Conservation (phyloP, 2,113 vertebrate species). For the Charadrius vociferus region DNA sequence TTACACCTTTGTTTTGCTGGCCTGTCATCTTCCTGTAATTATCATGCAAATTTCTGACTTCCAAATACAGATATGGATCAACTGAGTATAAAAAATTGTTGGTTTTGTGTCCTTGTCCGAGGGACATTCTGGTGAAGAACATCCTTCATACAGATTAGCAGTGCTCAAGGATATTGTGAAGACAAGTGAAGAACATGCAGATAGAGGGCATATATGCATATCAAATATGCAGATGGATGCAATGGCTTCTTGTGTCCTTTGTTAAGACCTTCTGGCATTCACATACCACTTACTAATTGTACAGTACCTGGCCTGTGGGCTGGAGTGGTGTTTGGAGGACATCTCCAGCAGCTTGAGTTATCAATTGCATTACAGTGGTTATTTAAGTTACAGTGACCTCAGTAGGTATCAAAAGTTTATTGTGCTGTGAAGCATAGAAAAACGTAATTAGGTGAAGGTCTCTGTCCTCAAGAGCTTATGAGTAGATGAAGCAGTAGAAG, state of each 20-base stretch:
- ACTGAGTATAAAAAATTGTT: not conserved
- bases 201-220: not conserved
- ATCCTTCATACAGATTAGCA: not conserved
- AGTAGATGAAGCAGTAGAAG: not conserved
- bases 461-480: not conserved
- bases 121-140: not conserved
- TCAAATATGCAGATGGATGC: not conserved
- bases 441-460: not conserved
- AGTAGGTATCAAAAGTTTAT: not conserved
- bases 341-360: not conserved
- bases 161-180: not conserved
- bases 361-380: not conserved
- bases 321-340: not conserved
- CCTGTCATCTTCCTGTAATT: not conserved
- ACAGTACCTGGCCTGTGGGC: not conserved
- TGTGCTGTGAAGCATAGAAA: not conserved
- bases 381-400: not conserved
- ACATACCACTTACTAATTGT: not conserved
- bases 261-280: not conserved
- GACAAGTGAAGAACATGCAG: not conserved
- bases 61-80: not conserved
- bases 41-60: not conserved
- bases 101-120: not conserved
- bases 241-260: not conserved
- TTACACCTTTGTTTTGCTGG: not conserved